Conservation (phyloP, 2,888 invertebrate species). For the Hylaea fasciaria region DNA sequence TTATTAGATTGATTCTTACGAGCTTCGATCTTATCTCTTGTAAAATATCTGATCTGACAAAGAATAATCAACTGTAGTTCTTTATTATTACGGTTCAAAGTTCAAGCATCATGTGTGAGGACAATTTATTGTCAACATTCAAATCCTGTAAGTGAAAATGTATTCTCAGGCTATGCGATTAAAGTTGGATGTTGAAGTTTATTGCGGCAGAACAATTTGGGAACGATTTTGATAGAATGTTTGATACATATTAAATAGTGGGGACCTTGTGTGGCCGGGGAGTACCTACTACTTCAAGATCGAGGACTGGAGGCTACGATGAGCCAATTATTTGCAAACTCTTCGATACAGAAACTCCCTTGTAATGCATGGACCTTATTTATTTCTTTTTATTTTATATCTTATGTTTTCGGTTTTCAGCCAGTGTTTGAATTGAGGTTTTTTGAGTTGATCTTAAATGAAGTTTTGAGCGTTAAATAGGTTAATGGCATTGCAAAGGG, state of each 20-base stretch:
- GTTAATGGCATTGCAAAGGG: too few relatives aligned
- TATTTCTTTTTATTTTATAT: too few relatives aligned
- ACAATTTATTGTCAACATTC: constrained; percentile 11
- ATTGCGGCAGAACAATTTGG: constrained; percentile 15
- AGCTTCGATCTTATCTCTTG: constrained; percentile 32
- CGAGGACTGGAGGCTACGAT: constrained; percentile 20
- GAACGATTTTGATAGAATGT: constrained; percentile 49
- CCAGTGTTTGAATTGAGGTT: too few relatives aligned
- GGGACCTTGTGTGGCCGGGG: constrained; percentile 60
- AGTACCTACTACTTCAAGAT: constrained; percentile 22
- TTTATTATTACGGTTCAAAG: not conserved
- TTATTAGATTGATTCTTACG: constrained; percentile 39
- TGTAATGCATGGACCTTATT: too few relatives aligned
- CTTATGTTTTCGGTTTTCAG: too few relatives aligned
- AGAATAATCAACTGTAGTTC: constrained; percentile 30
- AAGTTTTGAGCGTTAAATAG: too few relatives aligned
- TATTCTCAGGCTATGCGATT: rapidly evolving
- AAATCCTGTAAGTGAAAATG: not conserved
- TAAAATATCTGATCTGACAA: constrained; percentile 3
- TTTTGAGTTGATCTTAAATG: too few relatives aligned
- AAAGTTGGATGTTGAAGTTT: constrained; percentile 22
- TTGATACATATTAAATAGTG: constrained; percentile 60
- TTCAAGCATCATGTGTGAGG: not conserved
- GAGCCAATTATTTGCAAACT: constrained; percentile 21
- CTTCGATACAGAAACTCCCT: too few relatives aligned